These are phyloP conservation scores for Chelmon rostratus DNA, from an alignment of 2,797 vertebrate species.

Conservation along the genomic window DNA sequence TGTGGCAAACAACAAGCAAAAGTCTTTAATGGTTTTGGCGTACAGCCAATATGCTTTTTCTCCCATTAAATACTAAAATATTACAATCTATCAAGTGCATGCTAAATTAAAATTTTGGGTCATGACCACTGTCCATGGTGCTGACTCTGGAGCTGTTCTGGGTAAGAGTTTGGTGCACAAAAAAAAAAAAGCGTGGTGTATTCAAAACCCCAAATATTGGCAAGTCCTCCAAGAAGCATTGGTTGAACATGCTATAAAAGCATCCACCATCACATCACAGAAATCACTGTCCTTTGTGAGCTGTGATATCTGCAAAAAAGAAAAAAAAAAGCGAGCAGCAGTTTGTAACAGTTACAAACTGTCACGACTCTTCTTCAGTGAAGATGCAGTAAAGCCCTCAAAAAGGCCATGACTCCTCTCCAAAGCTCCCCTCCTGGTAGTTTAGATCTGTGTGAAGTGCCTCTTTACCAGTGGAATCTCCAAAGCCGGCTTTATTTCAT, in stretches of 20 bases:
- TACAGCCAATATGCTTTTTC: background rate
- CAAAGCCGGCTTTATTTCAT: background rate
- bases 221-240: background rate
- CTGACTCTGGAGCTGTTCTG: background rate
- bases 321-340: background rate
- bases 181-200: background rate
- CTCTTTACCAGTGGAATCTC: conserved; percentile 30
- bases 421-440: background rate
- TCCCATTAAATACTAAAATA: background rate
- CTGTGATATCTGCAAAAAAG: background rate
- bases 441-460: conserved; percentile 32
- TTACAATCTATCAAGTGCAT: background rate
- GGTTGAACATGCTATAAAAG: background rate
- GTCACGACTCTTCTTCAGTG: background rate
- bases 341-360: background rate
- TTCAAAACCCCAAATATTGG: background rate
- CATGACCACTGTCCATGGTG: background rate
- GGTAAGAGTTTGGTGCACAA: background rate
- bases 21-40: background rate
- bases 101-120: background rate
- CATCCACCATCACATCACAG: background rate
- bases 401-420: conserved; percentile 29
- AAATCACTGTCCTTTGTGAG: background rate
- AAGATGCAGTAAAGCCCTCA: conserved; percentile 5
- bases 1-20: conserved; percentile 3